Conservation (phyloP, 2,888 invertebrate species). For the Cryptophagus acutangulus region DNA sequence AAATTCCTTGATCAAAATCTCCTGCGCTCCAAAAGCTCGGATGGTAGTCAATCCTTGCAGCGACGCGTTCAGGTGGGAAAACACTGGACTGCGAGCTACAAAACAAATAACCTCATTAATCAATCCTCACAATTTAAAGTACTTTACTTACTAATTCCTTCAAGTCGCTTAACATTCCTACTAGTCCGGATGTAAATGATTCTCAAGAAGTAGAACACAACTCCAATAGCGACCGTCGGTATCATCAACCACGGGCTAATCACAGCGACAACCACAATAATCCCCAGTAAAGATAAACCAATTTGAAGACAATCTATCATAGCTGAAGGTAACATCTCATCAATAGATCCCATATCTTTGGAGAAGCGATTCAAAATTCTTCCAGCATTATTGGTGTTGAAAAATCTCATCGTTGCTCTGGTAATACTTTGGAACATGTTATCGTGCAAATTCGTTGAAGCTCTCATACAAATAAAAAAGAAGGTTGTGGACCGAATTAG, state of each 20-base stretch:
- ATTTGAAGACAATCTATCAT: constrained; percentile 54
- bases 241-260: constrained; percentile 66
- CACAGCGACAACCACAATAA: constrained; percentile 65
- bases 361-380: constrained; percentile 65
- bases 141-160: constrained; percentile 61
- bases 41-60: constrained; percentile 89
- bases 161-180: constrained; percentile 66
- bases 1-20: constrained; percentile 71
- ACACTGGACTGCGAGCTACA: constrained; percentile 90
- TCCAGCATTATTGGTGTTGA: constrained; percentile 61
- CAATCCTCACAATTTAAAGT: neutral
- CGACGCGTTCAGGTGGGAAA: constrained; percentile 84
- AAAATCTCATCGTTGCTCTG: constrained; percentile 60
- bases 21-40: constrained; percentile 79
- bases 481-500: constrained; percentile 50
- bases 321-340: constrained; percentile 50
- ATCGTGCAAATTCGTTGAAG: constrained; percentile 55
- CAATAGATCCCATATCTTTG: constrained; percentile 62
- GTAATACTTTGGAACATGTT: constrained; percentile 52
- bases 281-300: constrained; percentile 61
- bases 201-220: constrained; percentile 61
- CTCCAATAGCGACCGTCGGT: constrained; percentile 59
- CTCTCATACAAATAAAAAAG: constrained; percentile 52
- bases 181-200: constrained; percentile 69
- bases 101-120: constrained; percentile 14